Conservation (phyloP, 30 jellyfish, hydroid and myxozoan genomes). For the Chironex yamaguchii region DNA sequence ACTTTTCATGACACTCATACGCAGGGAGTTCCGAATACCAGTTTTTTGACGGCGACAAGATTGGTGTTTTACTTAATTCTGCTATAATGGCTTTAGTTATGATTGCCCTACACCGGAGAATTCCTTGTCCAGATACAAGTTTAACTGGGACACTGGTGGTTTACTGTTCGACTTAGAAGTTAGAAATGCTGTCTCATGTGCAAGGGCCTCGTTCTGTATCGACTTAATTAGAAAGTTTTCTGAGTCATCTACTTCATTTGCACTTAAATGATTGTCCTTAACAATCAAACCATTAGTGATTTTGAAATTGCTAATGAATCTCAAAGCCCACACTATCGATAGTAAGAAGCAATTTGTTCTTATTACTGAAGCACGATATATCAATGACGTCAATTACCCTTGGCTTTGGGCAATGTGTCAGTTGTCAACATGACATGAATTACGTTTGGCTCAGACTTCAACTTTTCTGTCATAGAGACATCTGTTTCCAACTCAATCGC, state of each 20-base stretch:
- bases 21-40: conserved; percentile 15
- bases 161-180: background rate
- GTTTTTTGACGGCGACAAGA: conserved; percentile 46
- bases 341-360: conserved; percentile 26
- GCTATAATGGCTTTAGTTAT: too few relatives aligned
- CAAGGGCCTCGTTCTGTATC: background rate
- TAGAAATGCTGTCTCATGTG: background rate
- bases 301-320: conserved; percentile 17
- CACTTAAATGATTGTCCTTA: background rate
- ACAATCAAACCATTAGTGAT: background rate
- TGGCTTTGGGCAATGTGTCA: conserved; percentile 1
- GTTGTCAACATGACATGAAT: conserved; percentile 33
- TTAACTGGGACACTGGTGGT: background rate
- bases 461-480: conserved; percentile 3
- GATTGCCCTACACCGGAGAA: conserved; percentile 10
- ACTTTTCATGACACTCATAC: conserved; percentile 61
- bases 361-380: background rate
- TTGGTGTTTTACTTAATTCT: too few relatives aligned
- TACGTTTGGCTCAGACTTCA: conserved; percentile 33
- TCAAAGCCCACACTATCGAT: conserved; percentile 13
- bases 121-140: conserved; percentile 19
- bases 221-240: background rate
- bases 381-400: background rate
- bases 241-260: conserved; percentile 17
- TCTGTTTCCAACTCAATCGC: conserved; percentile 1